These are phyloP conservation scores for Nebria ingens DNA, from an alignment of 1,140 invertebrate species.

Conservation along the genomic window DNA sequence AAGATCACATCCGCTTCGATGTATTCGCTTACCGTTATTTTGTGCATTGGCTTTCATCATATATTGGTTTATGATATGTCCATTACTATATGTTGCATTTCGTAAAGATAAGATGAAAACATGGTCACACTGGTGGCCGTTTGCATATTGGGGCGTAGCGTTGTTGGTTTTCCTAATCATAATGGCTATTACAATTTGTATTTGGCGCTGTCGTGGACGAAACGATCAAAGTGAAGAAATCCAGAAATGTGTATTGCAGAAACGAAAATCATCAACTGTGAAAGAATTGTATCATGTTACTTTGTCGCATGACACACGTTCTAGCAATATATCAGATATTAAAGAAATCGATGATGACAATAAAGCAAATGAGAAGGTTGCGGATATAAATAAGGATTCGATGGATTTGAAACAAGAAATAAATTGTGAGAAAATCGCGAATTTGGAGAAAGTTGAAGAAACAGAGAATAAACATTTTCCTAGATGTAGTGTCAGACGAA, in stretches of 20 bases:
- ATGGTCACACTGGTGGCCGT: constrained; percentile 19
- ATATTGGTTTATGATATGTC: constrained; percentile 35
- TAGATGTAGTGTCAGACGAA: constrained; percentile 14
- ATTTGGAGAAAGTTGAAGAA: neutral
- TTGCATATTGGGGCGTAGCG: constrained; percentile 27
- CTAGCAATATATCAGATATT: neutral
- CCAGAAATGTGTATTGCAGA: too few species aligned
- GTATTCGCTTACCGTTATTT: constrained; percentile 21
- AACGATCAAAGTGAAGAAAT: constrained; percentile 9
- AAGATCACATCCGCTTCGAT: constrained; percentile 22
- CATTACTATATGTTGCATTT: constrained; percentile 22
- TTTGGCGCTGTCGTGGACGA: constrained; percentile 21
- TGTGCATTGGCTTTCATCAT: constrained; percentile 27
- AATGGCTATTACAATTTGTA: constrained; percentile 21
- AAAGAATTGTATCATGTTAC: constrained; percentile 1
- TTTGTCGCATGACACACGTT: neutral
- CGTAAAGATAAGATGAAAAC: constrained; percentile 2
- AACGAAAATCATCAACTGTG: neutral
- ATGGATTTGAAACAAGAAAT: too few species aligned
- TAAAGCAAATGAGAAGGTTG: neutral
- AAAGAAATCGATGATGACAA: constrained; percentile 3
- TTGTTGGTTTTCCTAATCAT: constrained; percentile 31
- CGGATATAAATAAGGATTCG: too few species aligned
- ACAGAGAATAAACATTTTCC: constrained; percentile 14
- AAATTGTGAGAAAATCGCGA: too few species aligned